Conservation (phyloP, 2,113 vertebrate species). For the Chitala chitala region DNA sequence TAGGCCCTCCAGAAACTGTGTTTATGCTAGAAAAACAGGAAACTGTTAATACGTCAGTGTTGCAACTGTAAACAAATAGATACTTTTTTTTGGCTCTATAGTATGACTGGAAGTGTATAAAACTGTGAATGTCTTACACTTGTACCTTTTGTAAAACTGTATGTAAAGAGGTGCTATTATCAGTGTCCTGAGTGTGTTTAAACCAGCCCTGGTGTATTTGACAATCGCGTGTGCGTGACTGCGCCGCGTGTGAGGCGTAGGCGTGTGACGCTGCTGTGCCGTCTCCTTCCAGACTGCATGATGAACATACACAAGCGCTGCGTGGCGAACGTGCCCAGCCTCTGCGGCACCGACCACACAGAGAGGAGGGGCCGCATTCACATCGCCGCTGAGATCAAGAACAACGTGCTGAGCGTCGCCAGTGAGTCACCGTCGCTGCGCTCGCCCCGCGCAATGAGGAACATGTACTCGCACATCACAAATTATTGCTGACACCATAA, state of each 20-base stretch:
- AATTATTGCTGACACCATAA: too few species aligned
- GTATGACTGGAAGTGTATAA: neutral
- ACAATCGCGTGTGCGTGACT: neutral
- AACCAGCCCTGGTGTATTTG: too few species aligned
- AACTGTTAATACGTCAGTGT: too few species aligned
- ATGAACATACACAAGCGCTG: constrained; percentile 98
- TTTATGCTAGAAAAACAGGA: too few species aligned
- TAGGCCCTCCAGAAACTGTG: too few species aligned
- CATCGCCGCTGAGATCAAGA: constrained; percentile 76
- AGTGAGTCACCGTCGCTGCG: constrained; percentile 61
- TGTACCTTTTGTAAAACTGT: too few species aligned
- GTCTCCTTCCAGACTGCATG: constrained; percentile 76
- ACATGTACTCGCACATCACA: neutral
- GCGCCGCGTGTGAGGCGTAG: neutral
- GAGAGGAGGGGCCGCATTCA: constrained; percentile 89
- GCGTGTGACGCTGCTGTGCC: neutral
- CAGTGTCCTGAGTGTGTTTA: too few species aligned
- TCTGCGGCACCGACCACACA: constrained; percentile 94
- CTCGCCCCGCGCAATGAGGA: neutral
- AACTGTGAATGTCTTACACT: neutral
- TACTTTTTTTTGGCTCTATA: too few species aligned
- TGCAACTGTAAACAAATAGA: too few species aligned
- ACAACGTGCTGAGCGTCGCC: constrained; percentile 71
- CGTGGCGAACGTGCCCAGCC: too few species aligned
- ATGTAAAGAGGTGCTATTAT: too few species aligned